Conservation (phyloP, 2,797 vertebrate species). For the Pseudomugil gertrudae region DNA sequence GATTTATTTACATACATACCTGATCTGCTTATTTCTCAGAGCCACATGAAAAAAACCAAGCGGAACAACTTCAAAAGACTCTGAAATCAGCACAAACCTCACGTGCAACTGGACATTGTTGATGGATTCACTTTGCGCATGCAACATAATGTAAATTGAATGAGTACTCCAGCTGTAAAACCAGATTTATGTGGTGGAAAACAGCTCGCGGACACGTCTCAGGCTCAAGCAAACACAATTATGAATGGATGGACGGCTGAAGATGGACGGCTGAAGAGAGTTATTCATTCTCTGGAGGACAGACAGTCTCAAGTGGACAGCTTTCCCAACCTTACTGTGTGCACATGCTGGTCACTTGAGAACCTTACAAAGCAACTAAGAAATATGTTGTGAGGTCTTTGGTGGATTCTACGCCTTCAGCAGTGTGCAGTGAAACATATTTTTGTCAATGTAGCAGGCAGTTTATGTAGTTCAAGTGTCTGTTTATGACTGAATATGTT, state of each 20-base stretch:
- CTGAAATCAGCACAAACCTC: slow-evolving; percentile 15
- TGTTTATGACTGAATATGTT: slow-evolving; percentile 10
- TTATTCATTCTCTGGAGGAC: slow-evolving; percentile 41
- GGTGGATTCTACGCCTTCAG: slow-evolving; percentile 30
- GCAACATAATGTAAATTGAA: slow-evolving; percentile 45
- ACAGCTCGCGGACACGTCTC: slow-evolving; percentile 32
- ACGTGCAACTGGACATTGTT: not conserved
- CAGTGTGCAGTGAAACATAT: slow-evolving; percentile 43
- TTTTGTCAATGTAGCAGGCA: slow-evolving; percentile 21
- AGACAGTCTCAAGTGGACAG: slow-evolving; percentile 28
- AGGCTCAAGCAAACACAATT: slow-evolving; percentile 35
- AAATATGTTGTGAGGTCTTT: slow-evolving; percentile 30
- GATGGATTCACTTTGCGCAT: slow-evolving; percentile 33
- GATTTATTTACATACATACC: slow-evolving; percentile 1
- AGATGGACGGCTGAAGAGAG: no score
- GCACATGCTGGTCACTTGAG: slow-evolving; percentile 20
- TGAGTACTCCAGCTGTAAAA: slow-evolving; percentile 56
- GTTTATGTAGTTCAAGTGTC: slow-evolving; percentile 15
- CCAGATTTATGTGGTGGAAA: slow-evolving; percentile 51
- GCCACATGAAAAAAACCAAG: not conserved
- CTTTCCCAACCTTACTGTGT: slow-evolving; percentile 29
- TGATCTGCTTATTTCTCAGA: slow-evolving; percentile 1
- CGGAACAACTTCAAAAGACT: slow-evolving; percentile 11
- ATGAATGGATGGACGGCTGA: slow-evolving; percentile 39
- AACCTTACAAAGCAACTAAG: slow-evolving; percentile 42